These are phyloP conservation scores for Cebus imitator DNA, from an alignment of 2,113 vertebrate genomes.

Conservation along the genomic window DNA sequence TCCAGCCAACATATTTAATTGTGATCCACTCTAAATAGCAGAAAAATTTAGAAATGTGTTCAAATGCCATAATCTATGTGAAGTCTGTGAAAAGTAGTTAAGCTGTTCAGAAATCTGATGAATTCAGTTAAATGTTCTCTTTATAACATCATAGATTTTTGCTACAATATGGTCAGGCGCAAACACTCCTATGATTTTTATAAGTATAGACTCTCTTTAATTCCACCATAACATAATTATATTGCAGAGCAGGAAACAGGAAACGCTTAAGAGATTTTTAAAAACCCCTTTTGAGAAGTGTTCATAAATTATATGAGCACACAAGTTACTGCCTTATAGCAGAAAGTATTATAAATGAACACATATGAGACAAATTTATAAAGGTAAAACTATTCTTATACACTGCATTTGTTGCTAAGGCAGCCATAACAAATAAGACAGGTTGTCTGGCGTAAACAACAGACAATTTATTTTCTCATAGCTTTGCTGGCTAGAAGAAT, in stretches of 20 bases:
- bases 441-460: not conserved
- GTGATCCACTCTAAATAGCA: not conserved
- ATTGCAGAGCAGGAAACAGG: conserved; percentile 43
- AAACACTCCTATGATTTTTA: conserved; percentile 34
- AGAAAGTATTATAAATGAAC: conserved; percentile 44
- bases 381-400: conserved; percentile 32
- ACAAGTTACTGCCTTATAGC: conserved; percentile 26
- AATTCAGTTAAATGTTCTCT: conserved; percentile 4
- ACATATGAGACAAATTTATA: conserved; percentile 63
- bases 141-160: conserved; percentile 58
- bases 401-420: not conserved
- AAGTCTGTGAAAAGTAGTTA: conserved; percentile 36
- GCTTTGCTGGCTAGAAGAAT: not conserved
- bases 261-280: conserved; percentile 60
- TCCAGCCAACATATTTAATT: not conserved
- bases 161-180: not conserved
- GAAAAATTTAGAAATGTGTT: not conserved
- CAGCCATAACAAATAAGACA: not conserved
- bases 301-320: conserved; percentile 62
- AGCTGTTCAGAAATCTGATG: conserved; percentile 30
- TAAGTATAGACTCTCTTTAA: conserved; percentile 38
- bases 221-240: conserved; percentile 42
- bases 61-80: not conserved
- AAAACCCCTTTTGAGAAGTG: conserved; percentile 48
- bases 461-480: not conserved